A percentile compares a stretch with the other conserved stretches of the same genome.
Evolutionary conservation across 1,140 invertebrate genomes (phyloP).

Genomic region (Brachystomella parvula): DNA sequence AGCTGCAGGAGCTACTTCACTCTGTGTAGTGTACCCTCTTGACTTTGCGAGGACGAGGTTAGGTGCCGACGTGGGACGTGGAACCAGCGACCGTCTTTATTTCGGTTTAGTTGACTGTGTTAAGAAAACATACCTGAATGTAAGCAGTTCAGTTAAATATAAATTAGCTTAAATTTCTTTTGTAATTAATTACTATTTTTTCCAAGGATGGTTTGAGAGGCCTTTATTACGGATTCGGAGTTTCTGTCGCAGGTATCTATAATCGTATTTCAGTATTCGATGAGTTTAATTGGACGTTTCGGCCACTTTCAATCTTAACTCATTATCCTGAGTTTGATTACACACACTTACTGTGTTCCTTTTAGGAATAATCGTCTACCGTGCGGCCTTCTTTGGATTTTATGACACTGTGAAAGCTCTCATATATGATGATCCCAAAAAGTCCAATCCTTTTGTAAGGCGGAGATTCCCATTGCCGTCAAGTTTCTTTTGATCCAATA

Average conservation of each 20-base stretch:
- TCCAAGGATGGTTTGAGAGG: constrained; percentile 72
- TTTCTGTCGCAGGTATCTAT: constrained; percentile 84
- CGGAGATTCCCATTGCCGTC: no score
- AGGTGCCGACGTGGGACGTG: constrained; percentile 55
- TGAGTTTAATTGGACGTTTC: no score
- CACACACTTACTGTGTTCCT: no score
- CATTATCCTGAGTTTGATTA: no score
- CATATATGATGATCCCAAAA: constrained; percentile 31
- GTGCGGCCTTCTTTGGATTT: constrained; percentile 88
- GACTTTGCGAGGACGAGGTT: constrained; percentile 63
- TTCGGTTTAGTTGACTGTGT: constrained; percentile 74
- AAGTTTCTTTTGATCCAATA: no score
- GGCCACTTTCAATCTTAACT: no score
- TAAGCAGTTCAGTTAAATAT: neutral
- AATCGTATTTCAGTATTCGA: no score
- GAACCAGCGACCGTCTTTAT: constrained; percentile 62
- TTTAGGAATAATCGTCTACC: constrained; percentile 74
- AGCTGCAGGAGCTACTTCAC: constrained; percentile 57
- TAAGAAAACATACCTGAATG: constrained; percentile 53
- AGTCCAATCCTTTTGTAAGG: constrained; percentile 4
- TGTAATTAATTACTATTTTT: constrained; percentile 41
- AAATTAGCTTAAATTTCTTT: neutral
- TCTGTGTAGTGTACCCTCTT: constrained; percentile 61
- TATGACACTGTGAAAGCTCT: constrained; percentile 85
- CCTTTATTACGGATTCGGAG: constrained; percentile 80